Evolutionary conservation across 2,888 invertebrate species (phyloP).

Genomic region (Marronus borbonicus): DNA sequence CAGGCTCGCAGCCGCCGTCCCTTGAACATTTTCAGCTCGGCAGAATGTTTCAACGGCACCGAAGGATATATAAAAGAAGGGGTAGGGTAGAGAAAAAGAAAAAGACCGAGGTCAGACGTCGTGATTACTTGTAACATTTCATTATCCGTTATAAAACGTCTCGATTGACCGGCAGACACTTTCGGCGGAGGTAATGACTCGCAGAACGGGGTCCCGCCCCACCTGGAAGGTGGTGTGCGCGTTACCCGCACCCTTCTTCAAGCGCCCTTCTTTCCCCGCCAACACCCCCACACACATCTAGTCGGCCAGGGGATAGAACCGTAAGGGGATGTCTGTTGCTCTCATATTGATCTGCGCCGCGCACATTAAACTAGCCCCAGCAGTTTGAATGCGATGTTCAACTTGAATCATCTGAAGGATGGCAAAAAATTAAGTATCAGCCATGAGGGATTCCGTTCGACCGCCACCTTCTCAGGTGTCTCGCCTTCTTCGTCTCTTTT

Average conservation of each 20-base stretch:
- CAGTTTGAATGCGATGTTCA: slow-evolving; percentile 57
- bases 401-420: slow-evolving; percentile 58
- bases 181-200: slow-evolving; percentile 61
- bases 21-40: slow-evolving; percentile 36
- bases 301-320: slow-evolving; percentile 52
- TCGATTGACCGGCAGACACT: slow-evolving; percentile 62
- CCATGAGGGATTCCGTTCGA: slow-evolving; percentile 43
- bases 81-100: slow-evolving; percentile 40
- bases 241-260: slow-evolving; percentile 50
- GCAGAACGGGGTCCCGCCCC: slow-evolving; percentile 60
- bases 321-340: slow-evolving; percentile 57
- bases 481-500: slow-evolving; percentile 24
- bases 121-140: slow-evolving; percentile 61
- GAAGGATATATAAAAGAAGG: slow-evolving; percentile 28
- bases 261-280: slow-evolving; percentile 47
- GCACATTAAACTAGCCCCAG: slow-evolving; percentile 57
- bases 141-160: slow-evolving; percentile 62
- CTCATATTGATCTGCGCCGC: slow-evolving; percentile 64
- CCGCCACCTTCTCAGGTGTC: slow-evolving; percentile 46
- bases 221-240: slow-evolving; percentile 58
- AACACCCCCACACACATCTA: slow-evolving; percentile 49
- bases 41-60: slow-evolving; percentile 22
- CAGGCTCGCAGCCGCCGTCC: neutral
- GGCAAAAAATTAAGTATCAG: slow-evolving; percentile 55
- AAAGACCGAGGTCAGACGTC: slow-evolving; percentile 50